Evolutionary conservation across 2,888 invertebrate genomes (phyloP).

Genomic region (Periphyllus acericola): DNA sequence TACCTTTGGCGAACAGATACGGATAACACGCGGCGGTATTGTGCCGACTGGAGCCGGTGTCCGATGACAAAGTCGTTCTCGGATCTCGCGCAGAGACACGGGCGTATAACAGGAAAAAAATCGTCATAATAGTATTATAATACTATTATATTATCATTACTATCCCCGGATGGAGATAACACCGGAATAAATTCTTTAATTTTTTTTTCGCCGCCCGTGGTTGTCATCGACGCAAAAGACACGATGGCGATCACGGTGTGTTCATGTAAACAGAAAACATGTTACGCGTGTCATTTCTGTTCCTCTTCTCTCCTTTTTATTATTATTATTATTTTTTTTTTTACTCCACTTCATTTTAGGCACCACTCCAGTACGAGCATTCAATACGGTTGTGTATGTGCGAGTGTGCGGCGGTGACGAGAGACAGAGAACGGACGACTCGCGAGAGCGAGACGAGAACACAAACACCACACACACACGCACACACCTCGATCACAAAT

Average conservation of each 20-base stretch:
- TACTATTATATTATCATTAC: too few species aligned
- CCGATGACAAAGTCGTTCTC: neutral
- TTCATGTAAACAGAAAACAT: conserved; percentile 24
- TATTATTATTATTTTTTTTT: neutral
- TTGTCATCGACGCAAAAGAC: neutral
- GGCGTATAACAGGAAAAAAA: neutral
- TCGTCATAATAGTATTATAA: neutral
- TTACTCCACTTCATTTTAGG: neutral
- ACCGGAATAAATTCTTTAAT: neutral
- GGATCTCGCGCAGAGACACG: too few species aligned
- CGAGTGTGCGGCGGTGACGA: neutral
- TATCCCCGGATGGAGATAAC: neutral
- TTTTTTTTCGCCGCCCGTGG: neutral
- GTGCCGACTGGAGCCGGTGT: neutral
- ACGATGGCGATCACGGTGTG: neutral
- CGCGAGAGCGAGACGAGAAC: conserved; percentile 3
- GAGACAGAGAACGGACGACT: neutral
- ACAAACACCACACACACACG: too few species aligned
- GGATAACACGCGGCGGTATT: neutral
- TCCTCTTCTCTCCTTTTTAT: neutral
- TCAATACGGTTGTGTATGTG: neutral
- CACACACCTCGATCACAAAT: too few species aligned
- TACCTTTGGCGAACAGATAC: neutral
- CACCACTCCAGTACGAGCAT: conserved; percentile 45
- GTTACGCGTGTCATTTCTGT: conserved; percentile 45